Percentiles rank a stretch among this genome's conserved stretches.
These are phyloP conservation scores for Helogale parvula DNA, from an alignment of 2,113 vertebrate genomes.

Conservation along the genomic window DNA sequence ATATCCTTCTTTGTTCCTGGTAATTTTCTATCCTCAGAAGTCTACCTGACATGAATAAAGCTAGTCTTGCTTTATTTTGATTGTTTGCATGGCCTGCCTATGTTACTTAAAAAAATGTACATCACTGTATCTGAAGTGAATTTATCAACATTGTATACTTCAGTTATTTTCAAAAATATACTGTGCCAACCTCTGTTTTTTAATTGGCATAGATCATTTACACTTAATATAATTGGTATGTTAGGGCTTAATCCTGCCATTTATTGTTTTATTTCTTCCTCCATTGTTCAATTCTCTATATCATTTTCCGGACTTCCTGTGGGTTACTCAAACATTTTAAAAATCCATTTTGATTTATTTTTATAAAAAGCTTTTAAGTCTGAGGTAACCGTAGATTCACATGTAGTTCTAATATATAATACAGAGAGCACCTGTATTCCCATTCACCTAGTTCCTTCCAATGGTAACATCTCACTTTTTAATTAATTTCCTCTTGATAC, in stretches of 20 bases:
- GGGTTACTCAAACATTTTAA: background rate
- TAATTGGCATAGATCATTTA: background rate
- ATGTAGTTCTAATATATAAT: background rate
- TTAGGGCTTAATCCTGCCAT: background rate
- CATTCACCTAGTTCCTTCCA: background rate
- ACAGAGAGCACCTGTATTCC: background rate
- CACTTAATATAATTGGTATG: background rate
- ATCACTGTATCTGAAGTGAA: background rate
- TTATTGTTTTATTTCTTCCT: background rate
- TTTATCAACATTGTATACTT: background rate
- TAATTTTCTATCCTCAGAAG: background rate
- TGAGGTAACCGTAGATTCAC: background rate
- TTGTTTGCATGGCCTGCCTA: background rate
- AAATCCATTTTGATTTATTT: background rate
- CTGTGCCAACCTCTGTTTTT: background rate
- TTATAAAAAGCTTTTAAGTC: background rate
- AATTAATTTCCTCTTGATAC: background rate
- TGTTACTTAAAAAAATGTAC: background rate
- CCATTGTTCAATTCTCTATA: background rate
- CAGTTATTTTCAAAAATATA: background rate
- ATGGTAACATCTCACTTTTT: background rate
- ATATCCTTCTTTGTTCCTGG: background rate
- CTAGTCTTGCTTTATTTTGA: background rate
- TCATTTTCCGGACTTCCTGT: background rate
- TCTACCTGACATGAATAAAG: background rate